Evolutionary conservation across 2,888 invertebrate species (phyloP).

Genomic region (Philopedon plagiatum): DNA sequence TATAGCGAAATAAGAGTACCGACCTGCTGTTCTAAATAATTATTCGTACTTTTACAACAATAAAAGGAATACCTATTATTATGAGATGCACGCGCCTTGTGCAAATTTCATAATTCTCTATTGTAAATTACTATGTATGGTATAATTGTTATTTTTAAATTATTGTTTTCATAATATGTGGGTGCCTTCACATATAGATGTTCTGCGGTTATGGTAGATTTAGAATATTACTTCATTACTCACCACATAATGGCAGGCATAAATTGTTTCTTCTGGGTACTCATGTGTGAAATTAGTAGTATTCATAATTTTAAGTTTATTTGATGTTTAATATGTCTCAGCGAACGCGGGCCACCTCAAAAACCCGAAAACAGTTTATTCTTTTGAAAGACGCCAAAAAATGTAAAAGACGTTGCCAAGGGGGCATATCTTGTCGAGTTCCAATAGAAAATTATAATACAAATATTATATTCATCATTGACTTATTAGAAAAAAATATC

Average conservation of each 20-base stretch:
- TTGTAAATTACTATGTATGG: slow-evolving; percentile 14
- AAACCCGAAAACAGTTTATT: no score
- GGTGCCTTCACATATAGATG: slow-evolving; percentile 22
- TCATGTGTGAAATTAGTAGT: no score
- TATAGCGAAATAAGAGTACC: background rate
- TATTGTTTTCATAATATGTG: slow-evolving; percentile 28
- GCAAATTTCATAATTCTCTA: slow-evolving; percentile 13
- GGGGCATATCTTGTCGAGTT: no score
- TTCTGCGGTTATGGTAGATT: background rate
- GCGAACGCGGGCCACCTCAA: no score
- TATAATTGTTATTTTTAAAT: slow-evolving; percentile 13
- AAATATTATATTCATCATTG: no score
- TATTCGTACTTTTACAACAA: background rate
- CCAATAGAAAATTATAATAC: no score
- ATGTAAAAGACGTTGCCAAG: no score
- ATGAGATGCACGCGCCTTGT: background rate
- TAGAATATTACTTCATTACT: slow-evolving; percentile 1
- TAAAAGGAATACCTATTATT: slow-evolving; percentile 12
- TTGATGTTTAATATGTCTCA: no score
- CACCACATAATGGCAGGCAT: background rate
- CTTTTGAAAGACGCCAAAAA: no score
- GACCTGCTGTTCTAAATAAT: background rate
- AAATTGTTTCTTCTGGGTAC: no score
- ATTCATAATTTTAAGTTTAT: no score
- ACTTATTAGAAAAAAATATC: no score